Conservation (phyloP, 2,113 vertebrate genomes). For the Cheilinus undulatus region DNA sequence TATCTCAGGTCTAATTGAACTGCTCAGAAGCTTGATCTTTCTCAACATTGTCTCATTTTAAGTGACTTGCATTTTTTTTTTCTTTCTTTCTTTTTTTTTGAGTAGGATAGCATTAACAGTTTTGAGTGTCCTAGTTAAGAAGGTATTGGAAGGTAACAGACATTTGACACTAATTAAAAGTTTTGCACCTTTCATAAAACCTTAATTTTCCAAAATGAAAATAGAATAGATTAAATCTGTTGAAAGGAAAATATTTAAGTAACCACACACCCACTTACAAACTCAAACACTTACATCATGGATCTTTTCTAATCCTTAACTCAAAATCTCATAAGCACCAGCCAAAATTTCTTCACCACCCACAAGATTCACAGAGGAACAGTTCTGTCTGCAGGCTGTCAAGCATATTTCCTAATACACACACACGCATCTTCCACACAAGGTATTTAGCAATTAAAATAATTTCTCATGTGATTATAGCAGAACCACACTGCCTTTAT, state of each 20-base stretch:
- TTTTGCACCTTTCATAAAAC: not conserved
- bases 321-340: constrained; percentile 1
- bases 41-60: too few species aligned
- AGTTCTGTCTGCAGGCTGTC: constrained; percentile 33
- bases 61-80: constrained; percentile 37
- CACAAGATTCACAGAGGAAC: not conserved
- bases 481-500: constrained; percentile 50
- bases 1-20: constrained; percentile 32
- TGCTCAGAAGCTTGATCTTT: constrained; percentile 9
- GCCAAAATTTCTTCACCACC: constrained; percentile 9
- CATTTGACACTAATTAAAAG: constrained; percentile 30
- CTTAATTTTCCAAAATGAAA: not conserved
- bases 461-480: constrained; percentile 70
- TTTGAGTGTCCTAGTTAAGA: constrained; percentile 13
- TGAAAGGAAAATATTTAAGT: not conserved
- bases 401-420: constrained; percentile 8
- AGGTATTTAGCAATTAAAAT: constrained; percentile 68
- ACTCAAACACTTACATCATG: not conserved
- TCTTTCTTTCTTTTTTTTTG: not conserved
- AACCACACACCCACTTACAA: not conserved
- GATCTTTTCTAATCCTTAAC: not conserved
- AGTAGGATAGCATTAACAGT: constrained; percentile 4
- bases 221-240: constrained; percentile 5
- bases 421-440: constrained; percentile 33
- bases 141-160: constrained; percentile 23